Evolutionary conservation across 2,888 invertebrate genomes (phyloP).

Genomic region (Diaperis boleti): DNA sequence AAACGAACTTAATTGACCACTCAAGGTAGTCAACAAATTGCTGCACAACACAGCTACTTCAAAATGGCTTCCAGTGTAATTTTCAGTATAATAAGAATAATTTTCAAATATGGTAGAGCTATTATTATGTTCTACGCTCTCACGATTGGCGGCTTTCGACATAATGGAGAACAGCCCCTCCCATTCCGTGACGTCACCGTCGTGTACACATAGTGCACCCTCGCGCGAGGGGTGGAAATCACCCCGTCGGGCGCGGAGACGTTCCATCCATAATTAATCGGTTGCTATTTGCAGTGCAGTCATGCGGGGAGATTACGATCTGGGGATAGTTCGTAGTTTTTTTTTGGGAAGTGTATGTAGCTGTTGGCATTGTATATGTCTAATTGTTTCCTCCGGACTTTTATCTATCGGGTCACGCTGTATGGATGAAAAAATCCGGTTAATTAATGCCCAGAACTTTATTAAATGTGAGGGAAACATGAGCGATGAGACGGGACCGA

Average conservation of each 20-base stretch:
- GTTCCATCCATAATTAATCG: background rate
- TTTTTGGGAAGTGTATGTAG: background rate
- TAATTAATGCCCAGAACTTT: background rate
- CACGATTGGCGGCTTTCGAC: slow-evolving; percentile 54
- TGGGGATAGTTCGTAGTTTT: slow-evolving; percentile 21
- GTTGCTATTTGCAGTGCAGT: slow-evolving; percentile 36
- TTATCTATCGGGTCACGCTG: background rate
- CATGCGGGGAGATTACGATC: slow-evolving; percentile 45
- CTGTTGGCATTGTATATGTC: too few species aligned
- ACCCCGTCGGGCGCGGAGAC: slow-evolving; percentile 2
- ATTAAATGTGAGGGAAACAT: too few species aligned
- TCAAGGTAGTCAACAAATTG: slow-evolving; percentile 41
- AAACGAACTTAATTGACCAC: slow-evolving; percentile 42
- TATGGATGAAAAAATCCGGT: background rate
- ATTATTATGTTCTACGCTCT: slow-evolving; percentile 56
- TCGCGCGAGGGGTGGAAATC: slow-evolving; percentile 37
- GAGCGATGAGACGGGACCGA: background rate
- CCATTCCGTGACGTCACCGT: slow-evolving; percentile 47
- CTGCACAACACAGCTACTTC: slow-evolving; percentile 51
- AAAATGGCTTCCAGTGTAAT: slow-evolving; percentile 60
- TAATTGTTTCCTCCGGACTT: background rate
- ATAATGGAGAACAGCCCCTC: slow-evolving; percentile 54
- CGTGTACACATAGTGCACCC: slow-evolving; percentile 43
- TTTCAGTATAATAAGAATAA: slow-evolving; percentile 65
- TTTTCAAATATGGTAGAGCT: slow-evolving; percentile 65